phyloP scores from a whole-genome alignment of 2,113 vertebrate species.

The Corvus moneduloides region DNA sequence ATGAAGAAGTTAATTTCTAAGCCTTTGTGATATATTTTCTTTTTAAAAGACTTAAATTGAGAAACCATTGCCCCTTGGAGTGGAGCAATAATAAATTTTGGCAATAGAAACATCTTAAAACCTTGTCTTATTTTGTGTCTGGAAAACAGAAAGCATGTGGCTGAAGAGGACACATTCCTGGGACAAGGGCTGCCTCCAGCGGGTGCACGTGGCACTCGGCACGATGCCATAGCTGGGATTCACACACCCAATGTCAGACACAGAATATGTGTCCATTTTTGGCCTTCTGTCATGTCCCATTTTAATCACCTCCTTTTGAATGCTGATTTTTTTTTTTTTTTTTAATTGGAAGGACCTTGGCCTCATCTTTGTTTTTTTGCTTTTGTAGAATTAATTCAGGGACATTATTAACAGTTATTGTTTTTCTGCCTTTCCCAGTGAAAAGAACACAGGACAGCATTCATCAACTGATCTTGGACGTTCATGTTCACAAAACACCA shows the following conservation, averaged over 20 bases:
- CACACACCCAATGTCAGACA: not conserved
- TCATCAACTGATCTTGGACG: not conserved
- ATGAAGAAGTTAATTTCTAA: not conserved
- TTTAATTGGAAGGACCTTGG: not conserved
- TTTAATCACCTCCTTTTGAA: not conserved
- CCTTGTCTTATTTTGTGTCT: not conserved
- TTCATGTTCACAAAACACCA: not conserved
- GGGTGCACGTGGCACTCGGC: rapidly evolving
- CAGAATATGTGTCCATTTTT: not conserved
- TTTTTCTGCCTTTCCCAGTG: not conserved
- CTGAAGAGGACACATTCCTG: not conserved
- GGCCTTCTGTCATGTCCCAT: not conserved
- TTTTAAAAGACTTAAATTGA: not conserved
- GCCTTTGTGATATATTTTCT: not conserved
- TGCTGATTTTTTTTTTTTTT: not conserved
- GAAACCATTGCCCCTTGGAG: not conserved
- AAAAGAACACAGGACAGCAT: not conserved
- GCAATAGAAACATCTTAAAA: not conserved
- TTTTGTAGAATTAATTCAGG: not conserved
- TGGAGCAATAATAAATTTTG: not conserved
- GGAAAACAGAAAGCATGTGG: not conserved
- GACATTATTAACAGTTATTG: not conserved
- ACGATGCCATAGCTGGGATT: not conserved
- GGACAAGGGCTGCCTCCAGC: not conserved
- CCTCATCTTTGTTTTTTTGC: not conserved